Evolutionary conservation across 2,888 invertebrate genomes (phyloP).

Genomic region (Torymus auratus): DNA sequence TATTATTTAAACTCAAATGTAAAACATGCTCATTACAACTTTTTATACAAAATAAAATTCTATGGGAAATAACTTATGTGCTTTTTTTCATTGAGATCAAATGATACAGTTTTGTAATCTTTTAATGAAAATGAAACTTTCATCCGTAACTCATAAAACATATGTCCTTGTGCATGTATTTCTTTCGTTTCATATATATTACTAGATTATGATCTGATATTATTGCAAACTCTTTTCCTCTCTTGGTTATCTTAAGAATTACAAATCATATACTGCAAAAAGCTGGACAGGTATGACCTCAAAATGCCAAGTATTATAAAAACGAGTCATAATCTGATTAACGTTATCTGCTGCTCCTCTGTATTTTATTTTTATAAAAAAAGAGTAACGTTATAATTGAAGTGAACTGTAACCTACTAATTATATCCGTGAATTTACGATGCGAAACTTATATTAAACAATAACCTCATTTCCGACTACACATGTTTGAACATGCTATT

Average conservation of each 20-base stretch:
- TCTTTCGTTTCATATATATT: constrained; percentile 15
- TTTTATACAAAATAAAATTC: too few species aligned
- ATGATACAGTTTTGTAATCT: too few species aligned
- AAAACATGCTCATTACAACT: too few species aligned
- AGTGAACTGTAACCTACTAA: not conserved
- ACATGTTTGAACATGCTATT: too few species aligned
- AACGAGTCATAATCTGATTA: constrained; percentile 27
- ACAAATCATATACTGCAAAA: constrained; percentile 35
- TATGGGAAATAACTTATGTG: too few species aligned
- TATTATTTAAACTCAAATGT: too few species aligned
- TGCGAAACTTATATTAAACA: too few species aligned
- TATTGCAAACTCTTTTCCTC: constrained; percentile 21
- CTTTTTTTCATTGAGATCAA: too few species aligned
- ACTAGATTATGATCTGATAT: constrained; percentile 34
- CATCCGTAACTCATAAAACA: not conserved
- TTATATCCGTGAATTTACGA: too few species aligned
- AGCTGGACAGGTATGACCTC: constrained; percentile 29
- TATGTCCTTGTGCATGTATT: not conserved
- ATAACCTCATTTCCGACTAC: too few species aligned
- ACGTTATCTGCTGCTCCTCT: constrained; percentile 24
- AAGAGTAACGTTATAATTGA: not conserved
- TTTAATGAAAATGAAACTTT: too few species aligned
- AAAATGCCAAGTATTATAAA: constrained; percentile 39
- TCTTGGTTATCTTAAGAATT: constrained; percentile 41
- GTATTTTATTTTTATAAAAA: constrained; percentile 15